These are phyloP conservation scores for Epizoanthus scotinus DNA, from an alignment of 92 coral and sea anemone species.

Conservation along the genomic window DNA sequence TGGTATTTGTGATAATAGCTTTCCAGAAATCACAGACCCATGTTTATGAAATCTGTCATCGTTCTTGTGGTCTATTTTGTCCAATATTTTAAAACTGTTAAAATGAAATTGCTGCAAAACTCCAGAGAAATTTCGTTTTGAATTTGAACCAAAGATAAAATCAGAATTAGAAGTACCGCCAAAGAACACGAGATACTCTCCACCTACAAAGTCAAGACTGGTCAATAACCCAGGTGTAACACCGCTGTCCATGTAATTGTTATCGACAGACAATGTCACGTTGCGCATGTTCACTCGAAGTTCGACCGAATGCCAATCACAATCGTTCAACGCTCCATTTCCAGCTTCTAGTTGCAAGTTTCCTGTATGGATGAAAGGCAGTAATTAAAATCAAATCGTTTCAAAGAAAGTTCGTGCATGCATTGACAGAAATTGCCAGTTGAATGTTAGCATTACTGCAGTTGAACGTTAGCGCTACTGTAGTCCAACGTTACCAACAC, in stretches of 20 bases:
- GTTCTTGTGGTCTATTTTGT: slow-evolving; percentile 47
- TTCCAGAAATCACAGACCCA: slow-evolving; percentile 66
- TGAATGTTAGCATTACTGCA: no score
- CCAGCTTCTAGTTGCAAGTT: slow-evolving; percentile 22
- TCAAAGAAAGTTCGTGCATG: no score
- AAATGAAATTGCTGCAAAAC: slow-evolving; percentile 72
- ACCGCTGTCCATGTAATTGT: slow-evolving; percentile 1
- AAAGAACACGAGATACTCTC: neutral
- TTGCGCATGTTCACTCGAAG: slow-evolving; percentile 16
- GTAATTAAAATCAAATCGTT: neutral
- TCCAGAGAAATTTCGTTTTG: slow-evolving; percentile 71
- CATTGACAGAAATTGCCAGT: no score
- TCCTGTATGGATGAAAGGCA: slow-evolving; percentile 1
- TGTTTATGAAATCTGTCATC: slow-evolving; percentile 56
- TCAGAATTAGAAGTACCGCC: slow-evolving; percentile 16
- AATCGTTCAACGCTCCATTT: slow-evolving; percentile 21
- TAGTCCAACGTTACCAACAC: no score
- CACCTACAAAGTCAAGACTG: neutral
- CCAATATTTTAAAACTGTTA: slow-evolving; percentile 59
- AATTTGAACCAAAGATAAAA: slow-evolving; percentile 26
- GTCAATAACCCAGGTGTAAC: neutral
- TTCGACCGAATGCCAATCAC: slow-evolving; percentile 36
- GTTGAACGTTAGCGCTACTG: no score
- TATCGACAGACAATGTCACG: slow-evolving; percentile 22
- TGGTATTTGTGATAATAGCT: slow-evolving; percentile 24